Percentiles rank a stretch among this genome's conserved stretches.
Evolutionary conservation across 2,888 invertebrate genomes (phyloP).

Genomic region (Tachina fera): DNA sequence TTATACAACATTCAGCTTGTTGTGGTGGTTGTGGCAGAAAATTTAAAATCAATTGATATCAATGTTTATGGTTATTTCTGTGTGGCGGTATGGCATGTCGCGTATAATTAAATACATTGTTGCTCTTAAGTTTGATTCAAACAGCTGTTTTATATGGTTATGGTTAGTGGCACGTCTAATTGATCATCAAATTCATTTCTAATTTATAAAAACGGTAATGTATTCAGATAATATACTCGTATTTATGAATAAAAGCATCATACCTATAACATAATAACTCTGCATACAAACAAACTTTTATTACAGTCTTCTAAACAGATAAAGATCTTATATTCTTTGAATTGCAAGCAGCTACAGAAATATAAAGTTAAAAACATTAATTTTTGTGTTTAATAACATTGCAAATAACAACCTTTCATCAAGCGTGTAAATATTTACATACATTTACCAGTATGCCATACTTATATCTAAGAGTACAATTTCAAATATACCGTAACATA

Average conservation of each 20-base stretch:
- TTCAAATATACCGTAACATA: slow-evolving; percentile 56
- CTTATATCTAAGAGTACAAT: slow-evolving; percentile 49
- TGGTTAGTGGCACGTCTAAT: too few relatives aligned
- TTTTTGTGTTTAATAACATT: slow-evolving; percentile 41
- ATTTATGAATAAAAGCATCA: slow-evolving; percentile 7
- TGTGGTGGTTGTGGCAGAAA: too few relatives aligned
- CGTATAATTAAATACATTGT: too few relatives aligned
- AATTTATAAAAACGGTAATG: slow-evolving; percentile 1
- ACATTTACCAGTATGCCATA: slow-evolving; percentile 27
- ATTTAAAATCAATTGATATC: too few relatives aligned
- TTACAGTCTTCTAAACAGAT: slow-evolving; percentile 21
- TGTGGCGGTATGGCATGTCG: too few relatives aligned
- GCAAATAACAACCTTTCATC: slow-evolving; percentile 45
- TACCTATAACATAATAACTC: slow-evolving; percentile 8
- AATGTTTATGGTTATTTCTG: too few relatives aligned
- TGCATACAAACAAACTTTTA: slow-evolving; percentile 16
- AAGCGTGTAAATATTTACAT: slow-evolving; percentile 60
- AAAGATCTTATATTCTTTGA: neutral
- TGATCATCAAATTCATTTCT: neutral
- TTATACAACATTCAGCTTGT: too few relatives aligned
- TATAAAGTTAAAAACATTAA: slow-evolving; percentile 25
- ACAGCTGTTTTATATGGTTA: too few relatives aligned
- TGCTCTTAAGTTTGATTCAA: too few relatives aligned
- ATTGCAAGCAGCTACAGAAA: slow-evolving; percentile 16
- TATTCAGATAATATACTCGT: neutral